Evolutionary conservation across 2,797 vertebrate species (phyloP).

Genomic region (Sebastes diaconus): DNA sequence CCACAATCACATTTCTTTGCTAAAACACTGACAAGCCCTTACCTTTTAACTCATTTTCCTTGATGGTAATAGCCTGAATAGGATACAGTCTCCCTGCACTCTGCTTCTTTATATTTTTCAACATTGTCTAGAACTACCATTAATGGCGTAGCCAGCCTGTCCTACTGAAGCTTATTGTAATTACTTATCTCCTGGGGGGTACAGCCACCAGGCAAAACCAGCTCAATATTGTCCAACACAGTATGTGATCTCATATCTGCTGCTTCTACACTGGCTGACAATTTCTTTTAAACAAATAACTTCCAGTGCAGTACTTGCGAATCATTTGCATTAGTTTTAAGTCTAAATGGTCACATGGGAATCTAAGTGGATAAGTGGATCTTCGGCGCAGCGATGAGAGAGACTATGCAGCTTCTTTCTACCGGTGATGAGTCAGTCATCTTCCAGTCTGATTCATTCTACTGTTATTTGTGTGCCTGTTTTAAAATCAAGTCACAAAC

Average conservation of each 20-base stretch:
- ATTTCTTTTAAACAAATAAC: constrained; percentile 64
- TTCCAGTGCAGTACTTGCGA: constrained; percentile 49
- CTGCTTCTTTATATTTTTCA: constrained; percentile 1
- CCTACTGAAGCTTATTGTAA: constrained; percentile 1
- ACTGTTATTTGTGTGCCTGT: background rate
- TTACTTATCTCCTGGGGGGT: constrained; percentile 24
- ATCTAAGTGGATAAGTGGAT: background rate
- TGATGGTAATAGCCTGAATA: background rate
- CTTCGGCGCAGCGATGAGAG: background rate
- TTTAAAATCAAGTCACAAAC: background rate
- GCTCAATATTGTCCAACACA: background rate
- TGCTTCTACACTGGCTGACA: constrained; percentile 36
- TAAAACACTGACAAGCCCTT: background rate
- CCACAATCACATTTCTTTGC: background rate
- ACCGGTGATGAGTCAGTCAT: background rate
- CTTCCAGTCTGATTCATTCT: background rate
- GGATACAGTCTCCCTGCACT: background rate
- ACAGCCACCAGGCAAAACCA: constrained; percentile 41
- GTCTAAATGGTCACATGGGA: constrained; percentile 55
- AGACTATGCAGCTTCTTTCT: background rate
- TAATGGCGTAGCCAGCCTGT: background rate
- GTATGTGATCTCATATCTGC: constrained; percentile 13
- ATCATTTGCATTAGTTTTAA: constrained; percentile 69
- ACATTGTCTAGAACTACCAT: background rate
- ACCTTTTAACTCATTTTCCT: background rate